These are phyloP conservation scores for Cyrtorhinus lividipennis DNA, from an alignment of 1,140 invertebrate genomes.

Conservation along the genomic window DNA sequence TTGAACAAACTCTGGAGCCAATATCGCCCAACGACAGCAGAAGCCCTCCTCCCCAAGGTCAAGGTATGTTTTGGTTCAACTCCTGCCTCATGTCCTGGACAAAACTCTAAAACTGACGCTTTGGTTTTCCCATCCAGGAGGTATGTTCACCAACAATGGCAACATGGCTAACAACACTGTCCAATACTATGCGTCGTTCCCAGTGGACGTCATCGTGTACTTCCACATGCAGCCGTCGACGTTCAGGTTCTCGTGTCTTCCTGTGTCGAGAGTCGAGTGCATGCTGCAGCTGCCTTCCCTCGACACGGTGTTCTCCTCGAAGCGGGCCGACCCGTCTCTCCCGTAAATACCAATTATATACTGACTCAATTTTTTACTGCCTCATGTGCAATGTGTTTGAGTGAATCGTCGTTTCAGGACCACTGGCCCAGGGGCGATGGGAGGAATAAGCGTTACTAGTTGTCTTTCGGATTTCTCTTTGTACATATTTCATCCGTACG, in stretches of 20 bases:
- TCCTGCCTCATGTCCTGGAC: not conserved
- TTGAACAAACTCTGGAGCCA: slow-evolving; percentile 87
- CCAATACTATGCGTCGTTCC: slow-evolving; percentile 68
- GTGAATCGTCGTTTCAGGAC: slow-evolving; percentile 22
- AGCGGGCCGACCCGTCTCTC: slow-evolving; percentile 48
- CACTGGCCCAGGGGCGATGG: slow-evolving; percentile 48
- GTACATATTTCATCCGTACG: slow-evolving; percentile 95
- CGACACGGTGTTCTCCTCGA: slow-evolving; percentile 68
- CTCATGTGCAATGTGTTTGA: not conserved
- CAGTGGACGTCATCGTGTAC: slow-evolving; percentile 96
- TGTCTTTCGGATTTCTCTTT: slow-evolving; percentile 92
- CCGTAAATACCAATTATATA: not conserved
- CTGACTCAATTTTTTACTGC: not conserved
- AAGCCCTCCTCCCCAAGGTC: slow-evolving; percentile 18
- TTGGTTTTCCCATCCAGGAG: not conserved
- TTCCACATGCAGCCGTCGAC: slow-evolving; percentile 96
- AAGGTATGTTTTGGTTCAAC: not conserved
- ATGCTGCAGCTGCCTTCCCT: slow-evolving; percentile 89
- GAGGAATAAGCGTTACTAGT: slow-evolving; percentile 83
- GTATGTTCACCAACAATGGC: slow-evolving; percentile 2
- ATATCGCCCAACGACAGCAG: slow-evolving; percentile 45
- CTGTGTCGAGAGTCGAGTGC: slow-evolving; percentile 89
- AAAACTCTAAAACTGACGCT: not conserved
- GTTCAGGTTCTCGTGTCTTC: slow-evolving; percentile 88
- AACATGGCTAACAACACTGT: slow-evolving; percentile 39